Base-by-base conservation (phyloP, 1,140 invertebrate species). In the Anastrepha ludens region DNA sequence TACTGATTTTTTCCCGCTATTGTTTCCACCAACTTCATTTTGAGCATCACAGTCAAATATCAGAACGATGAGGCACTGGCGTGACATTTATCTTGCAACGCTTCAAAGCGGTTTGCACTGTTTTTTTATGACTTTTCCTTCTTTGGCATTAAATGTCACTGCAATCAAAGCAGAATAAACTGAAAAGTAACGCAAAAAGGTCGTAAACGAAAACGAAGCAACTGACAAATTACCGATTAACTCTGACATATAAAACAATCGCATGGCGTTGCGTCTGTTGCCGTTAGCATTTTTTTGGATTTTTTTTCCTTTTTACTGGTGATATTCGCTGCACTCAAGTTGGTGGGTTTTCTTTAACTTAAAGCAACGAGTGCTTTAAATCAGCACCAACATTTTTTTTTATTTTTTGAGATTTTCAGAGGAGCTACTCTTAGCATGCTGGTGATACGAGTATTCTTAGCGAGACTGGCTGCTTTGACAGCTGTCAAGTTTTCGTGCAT, bases 161-260 rank as follows among this genome's bases (percentile, higher is more conserved):
- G 67, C 41, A 2, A 17, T 62, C 17, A 62, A 62, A 17, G 17
- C 15, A 13, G 17, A 74, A 13, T 74, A 3, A 74, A 74, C 5
- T 39, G n/a, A 55, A 81, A 58, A 55, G n/a, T 81, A 81, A 29
- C 15, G 0, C 74, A 81, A 81, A 20, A 29, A 58, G 17, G 17
- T 3, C 2, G 20, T n/a, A 55, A 55, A 50, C 17, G 74, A 88
- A 89, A 89, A 88, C 67, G 86, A 87, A 87, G 81, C 47, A 29
- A 81, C 74, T 90, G 88, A 88, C 90, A 90, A 91, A 89, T 90
- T 90, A 89, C 88, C 90, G 90, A 89, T 90, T 90, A 90, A 89
- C 88, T 89, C 88, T 90, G 90, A 90, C 90, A 90, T 89, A 90
- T 87, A 90, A 78, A 86, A 88, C 74, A 81, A 81, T 81, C 15